Percentiles rank a stretch among this genome's conserved stretches.
phyloP scores from a whole-genome alignment of 2,113 vertebrate species.

The Loxodonta africana region DNA sequence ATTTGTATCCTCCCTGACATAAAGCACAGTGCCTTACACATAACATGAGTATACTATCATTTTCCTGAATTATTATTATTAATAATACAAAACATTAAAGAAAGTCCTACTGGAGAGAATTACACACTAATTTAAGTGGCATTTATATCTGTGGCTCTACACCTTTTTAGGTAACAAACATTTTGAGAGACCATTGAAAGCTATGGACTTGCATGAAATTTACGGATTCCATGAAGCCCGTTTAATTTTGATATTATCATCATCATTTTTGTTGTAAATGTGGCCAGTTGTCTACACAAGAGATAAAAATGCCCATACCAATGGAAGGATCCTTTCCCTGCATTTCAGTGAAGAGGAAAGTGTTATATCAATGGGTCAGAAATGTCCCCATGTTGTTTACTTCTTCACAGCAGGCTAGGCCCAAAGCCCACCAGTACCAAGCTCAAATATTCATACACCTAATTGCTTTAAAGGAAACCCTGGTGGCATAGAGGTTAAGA shows the following conservation, averaged over 20 bases:
- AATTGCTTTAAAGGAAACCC: too few species aligned
- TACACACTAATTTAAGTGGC: neutral
- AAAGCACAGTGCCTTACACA: neutral
- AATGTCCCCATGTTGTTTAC: neutral
- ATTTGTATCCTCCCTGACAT: neutral
- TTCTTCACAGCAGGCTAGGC: neutral
- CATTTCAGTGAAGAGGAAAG: neutral
- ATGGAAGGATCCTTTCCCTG: neutral
- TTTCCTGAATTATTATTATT: neutral
- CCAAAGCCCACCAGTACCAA: neutral
- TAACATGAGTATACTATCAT: neutral
- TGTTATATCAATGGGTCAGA: neutral
- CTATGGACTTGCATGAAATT: neutral
- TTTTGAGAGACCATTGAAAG: slow-evolving; percentile 12
- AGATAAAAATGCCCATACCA: neutral
- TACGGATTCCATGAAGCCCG: neutral
- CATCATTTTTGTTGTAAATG: neutral
- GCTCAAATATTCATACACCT: neutral
- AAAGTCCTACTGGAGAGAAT: neutral
- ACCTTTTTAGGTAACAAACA: neutral
- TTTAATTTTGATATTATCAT: neutral
- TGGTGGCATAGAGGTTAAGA: too few species aligned
- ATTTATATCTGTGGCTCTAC: neutral
- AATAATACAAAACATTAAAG: slow-evolving; percentile 40
- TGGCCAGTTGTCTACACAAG: neutral